Evolutionary conservation across 2,113 vertebrate species (phyloP).

Genomic region (Madoqua kirkii): DNA sequence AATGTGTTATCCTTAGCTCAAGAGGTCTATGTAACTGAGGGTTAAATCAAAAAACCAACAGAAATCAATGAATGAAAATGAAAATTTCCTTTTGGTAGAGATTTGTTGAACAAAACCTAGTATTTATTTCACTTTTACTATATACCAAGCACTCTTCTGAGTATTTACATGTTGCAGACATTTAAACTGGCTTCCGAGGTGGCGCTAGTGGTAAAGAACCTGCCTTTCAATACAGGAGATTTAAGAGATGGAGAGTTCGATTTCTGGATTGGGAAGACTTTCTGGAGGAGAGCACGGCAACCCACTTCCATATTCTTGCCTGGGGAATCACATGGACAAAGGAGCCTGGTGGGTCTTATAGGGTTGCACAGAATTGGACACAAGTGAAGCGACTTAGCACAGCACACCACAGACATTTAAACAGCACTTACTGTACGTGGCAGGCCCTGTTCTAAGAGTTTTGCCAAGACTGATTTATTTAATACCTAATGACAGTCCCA

Average conservation of each 20-base stretch:
- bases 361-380: background rate
- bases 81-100: background rate
- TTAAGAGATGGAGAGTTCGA: background rate
- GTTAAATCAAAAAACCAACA: background rate
- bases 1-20: background rate
- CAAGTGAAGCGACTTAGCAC: background rate
- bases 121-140: background rate
- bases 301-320: background rate
- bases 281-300: background rate
- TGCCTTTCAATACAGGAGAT: background rate
- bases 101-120: background rate
- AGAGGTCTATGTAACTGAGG: background rate
- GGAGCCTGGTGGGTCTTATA: background rate
- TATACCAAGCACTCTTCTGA: background rate
- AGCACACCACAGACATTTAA: background rate
- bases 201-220: background rate
- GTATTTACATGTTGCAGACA: background rate
- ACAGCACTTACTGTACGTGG: background rate
- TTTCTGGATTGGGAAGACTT: background rate
- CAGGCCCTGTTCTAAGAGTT: background rate
- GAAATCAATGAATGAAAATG: background rate
- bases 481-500: background rate
- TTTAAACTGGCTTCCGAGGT: background rate
- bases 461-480: background rate
- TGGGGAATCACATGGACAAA: background rate